Percentiles rank a stretch among this genome's conserved stretches.
phyloP scores from a whole-genome alignment of 2,113 vertebrate species.

The Anthoscopus minutus region DNA sequence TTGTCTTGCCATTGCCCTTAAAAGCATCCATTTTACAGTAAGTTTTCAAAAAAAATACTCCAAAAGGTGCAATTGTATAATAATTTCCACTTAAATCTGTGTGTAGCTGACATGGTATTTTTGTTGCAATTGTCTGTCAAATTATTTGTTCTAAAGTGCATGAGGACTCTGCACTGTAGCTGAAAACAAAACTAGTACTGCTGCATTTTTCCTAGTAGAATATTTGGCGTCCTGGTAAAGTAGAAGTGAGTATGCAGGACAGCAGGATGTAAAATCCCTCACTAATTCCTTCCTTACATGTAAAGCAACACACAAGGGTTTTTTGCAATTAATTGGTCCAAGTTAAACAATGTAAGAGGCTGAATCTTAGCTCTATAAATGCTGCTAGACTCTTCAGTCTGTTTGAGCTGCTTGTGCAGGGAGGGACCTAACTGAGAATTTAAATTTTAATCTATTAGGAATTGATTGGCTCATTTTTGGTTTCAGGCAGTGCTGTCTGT shows the following conservation, averaged over 20 bases:
- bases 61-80: neutral
- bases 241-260: neutral
- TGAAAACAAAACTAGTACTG: neutral
- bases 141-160: neutral
- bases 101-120: neutral
- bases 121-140: neutral
- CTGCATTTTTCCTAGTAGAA: neutral
- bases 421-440: neutral
- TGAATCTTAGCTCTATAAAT: neutral
- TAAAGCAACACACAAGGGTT: neutral
- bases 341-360: neutral
- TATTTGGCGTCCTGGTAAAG: neutral
- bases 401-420: neutral
- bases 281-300: neutral
- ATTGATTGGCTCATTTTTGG: neutral
- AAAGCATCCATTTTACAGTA: neutral
- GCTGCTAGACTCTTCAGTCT: neutral
- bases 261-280: neutral
- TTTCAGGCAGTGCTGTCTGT: neutral
- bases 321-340: neutral
- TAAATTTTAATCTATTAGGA: neutral
- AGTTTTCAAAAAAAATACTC: neutral
- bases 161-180: neutral
- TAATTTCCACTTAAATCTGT: neutral
- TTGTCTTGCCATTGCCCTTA: neutral